phyloP scores from a whole-genome alignment of 2,113 vertebrate species.

The Protomyctophum bolini region DNA sequence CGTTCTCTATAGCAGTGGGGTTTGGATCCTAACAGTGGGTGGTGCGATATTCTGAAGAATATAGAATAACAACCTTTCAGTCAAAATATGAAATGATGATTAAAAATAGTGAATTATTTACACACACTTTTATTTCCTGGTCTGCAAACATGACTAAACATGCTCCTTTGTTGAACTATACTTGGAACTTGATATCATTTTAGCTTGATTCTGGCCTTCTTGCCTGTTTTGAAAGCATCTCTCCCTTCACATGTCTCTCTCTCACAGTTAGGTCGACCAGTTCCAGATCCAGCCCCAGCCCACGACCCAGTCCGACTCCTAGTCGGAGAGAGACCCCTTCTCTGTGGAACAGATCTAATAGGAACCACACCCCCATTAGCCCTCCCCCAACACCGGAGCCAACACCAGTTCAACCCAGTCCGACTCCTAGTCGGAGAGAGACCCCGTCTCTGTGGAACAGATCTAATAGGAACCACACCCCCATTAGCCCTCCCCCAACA shows the following conservation, averaged over 20 bases:
- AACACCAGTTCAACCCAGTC: not conserved
- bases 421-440: not conserved
- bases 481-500: too few species aligned
- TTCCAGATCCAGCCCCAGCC: not conserved
- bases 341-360: too few species aligned
- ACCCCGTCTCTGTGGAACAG: too few species aligned
- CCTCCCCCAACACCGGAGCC: too few species aligned
- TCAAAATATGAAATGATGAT: too few species aligned
- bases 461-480: too few species aligned
- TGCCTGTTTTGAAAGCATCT: not conserved
- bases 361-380: too few species aligned
- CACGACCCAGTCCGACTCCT: not conserved
- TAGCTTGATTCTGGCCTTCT: too few species aligned
- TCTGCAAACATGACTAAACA: too few species aligned
- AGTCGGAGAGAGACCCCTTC: not conserved
- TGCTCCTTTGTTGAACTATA: not conserved
- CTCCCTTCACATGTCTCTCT: not conserved
- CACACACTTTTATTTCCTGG: not conserved
- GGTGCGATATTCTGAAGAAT: too few species aligned
- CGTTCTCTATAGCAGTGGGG: too few species aligned
- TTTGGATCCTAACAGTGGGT: too few species aligned
- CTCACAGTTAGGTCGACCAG: slow-evolving; percentile 8
- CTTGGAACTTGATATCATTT: not conserved
- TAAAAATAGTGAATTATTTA: not conserved
- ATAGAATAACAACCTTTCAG: not conserved